These are phyloP conservation scores for Pipa parva DNA, from an alignment of 2,113 vertebrate genomes.

Conservation along the genomic window DNA sequence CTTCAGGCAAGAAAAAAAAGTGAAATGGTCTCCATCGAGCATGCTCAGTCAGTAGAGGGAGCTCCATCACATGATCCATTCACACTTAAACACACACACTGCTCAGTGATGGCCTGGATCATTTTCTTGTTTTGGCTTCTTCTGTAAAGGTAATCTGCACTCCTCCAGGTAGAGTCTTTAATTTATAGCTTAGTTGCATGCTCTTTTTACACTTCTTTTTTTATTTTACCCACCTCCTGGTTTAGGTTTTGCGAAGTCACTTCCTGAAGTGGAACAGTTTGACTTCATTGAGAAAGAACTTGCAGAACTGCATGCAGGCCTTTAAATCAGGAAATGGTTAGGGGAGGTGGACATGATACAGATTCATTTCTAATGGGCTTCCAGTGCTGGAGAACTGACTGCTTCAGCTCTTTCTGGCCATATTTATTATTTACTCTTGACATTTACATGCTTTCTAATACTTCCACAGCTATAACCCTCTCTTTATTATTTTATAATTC, in stretches of 20 bases:
- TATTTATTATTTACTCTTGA: no score
- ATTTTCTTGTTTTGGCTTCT: slow-evolving; percentile 54
- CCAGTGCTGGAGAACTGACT: no score
- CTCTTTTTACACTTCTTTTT: no score
- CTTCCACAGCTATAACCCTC: not conserved
- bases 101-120: slow-evolving; percentile 61
- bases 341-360: not conserved
- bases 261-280: not conserved
- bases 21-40: slow-evolving; percentile 65
- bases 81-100: slow-evolving; percentile 62
- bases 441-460: not conserved
- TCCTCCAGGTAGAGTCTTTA: slow-evolving; percentile 70
- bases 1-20: slow-evolving; percentile 57
- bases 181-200: slow-evolving; percentile 12
- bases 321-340: not conserved
- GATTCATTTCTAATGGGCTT: no score
- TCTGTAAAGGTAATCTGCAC: slow-evolving; percentile 54
- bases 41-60: slow-evolving; percentile 65
- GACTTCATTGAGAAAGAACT: not conserved
- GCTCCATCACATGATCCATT: slow-evolving; percentile 62
- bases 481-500: not conserved
- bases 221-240: not conserved
- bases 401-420: no score
- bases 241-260: not conserved
- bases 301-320: not conserved